Evolutionary conservation across 2,888 invertebrate genomes (phyloP).

Genomic region (Tineola bisselliella): DNA sequence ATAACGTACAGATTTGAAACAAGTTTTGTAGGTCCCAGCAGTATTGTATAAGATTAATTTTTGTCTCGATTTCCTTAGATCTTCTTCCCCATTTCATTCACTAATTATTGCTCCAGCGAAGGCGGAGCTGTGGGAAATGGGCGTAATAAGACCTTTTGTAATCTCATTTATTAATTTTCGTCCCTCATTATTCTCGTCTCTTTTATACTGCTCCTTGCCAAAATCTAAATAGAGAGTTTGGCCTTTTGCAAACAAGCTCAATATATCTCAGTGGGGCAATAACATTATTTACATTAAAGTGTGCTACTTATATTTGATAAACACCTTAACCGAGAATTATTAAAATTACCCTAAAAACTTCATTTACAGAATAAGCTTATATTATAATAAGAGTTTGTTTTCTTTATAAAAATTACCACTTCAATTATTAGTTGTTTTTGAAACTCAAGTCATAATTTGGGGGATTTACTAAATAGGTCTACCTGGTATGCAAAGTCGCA

Average conservation of each 20-base stretch:
- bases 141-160: conserved; percentile 55
- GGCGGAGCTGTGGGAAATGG: conserved; percentile 42
- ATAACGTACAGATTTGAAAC: not conserved
- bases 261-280: conserved; percentile 21
- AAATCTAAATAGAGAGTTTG: conserved; percentile 34
- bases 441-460: no score
- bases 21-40: not conserved
- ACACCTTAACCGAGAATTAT: no score
- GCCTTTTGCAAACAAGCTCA: conserved; percentile 18
- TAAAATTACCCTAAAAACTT: no score
- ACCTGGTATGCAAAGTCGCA: no score
- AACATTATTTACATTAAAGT: conserved; percentile 20
- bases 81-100: conserved; percentile 34
- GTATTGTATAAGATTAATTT: conserved; percentile 24
- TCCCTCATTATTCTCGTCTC: conserved; percentile 34
- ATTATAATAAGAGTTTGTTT: no score
- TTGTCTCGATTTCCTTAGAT: conserved; percentile 21
- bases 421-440: no score
- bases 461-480: no score
- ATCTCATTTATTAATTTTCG: conserved; percentile 45
- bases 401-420: no score
- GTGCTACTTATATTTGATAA: not conserved
- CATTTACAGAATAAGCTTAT: no score
- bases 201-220: conserved; percentile 28
- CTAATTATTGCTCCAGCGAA: conserved; percentile 45